phyloP scores from a whole-genome alignment of 2,797 vertebrate genomes.

The Typhlichthys eigenmanni region DNA sequence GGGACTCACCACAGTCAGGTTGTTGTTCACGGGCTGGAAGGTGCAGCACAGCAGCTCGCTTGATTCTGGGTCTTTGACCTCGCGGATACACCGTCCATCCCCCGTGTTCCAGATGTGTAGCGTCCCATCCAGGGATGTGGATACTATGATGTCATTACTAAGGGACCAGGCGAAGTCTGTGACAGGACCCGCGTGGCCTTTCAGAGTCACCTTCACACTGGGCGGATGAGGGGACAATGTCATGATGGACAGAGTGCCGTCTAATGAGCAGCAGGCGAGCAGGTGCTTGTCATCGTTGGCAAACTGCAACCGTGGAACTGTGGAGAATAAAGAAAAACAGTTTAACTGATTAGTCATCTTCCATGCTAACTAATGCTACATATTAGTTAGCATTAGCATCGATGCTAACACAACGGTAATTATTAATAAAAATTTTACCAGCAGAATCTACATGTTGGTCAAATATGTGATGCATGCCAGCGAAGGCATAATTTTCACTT shows the following conservation, averaged over 20 bases:
- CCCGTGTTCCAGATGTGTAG: constrained; percentile 93
- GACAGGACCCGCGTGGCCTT: constrained; percentile 86
- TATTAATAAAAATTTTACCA: constrained; percentile 65
- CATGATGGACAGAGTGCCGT: constrained; percentile 91
- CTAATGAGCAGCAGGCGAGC: constrained; percentile 92
- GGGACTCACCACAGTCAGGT: constrained; percentile 90
- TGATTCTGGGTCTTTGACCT: constrained; percentile 88
- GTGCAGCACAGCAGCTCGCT: constrained; percentile 92
- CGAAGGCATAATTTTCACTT: constrained; percentile 95
- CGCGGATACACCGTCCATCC: constrained; percentile 91
- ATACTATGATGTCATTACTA: constrained; percentile 93
- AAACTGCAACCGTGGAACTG: constrained; percentile 91
- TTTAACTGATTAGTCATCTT: neutral
- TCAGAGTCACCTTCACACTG: constrained; percentile 84
- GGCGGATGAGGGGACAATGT: constrained; percentile 87
- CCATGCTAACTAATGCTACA: neutral
- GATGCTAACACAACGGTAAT: too few species aligned
- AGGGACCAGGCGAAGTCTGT: constrained; percentile 96
- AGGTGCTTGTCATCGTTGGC: constrained; percentile 94
- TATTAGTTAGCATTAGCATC: neutral
- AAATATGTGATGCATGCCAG: constrained; percentile 95
- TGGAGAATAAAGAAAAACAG: constrained; percentile 42
- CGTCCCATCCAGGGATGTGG: constrained; percentile 88
- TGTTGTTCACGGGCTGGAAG: constrained; percentile 96
- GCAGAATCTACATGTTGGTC: constrained; percentile 94